Evolutionary conservation across 2,888 invertebrate genomes (phyloP), one percentile per base, ranked within the genome.

Genomic region (Tanytarsus gracilentus): DNA sequence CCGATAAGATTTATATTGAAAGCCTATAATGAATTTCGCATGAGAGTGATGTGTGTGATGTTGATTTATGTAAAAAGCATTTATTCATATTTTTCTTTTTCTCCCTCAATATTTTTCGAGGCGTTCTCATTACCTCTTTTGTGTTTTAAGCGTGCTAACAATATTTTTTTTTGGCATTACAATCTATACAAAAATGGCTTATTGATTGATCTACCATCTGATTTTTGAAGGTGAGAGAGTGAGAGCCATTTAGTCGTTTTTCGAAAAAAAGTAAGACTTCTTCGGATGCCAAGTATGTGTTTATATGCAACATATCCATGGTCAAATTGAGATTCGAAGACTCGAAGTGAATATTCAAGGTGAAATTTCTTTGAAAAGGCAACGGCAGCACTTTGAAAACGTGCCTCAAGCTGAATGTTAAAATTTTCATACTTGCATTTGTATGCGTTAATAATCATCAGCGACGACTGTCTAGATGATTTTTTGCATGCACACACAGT

Each of bases 1-100:
- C 18, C 7, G 51, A 51, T 51, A 29, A 51, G 51, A 51, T 51
- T 51, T 51, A 30, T 29, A n/a, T n/a, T n/a, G 27, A 30, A 18
- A 39, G 3, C 7, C 5, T 51, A 30, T 51, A 51, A 51, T 51
- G 51, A 30, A 27, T 51, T 51, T 51, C n/a, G n/a, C n/a, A n/a
- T 49, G 6, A 23, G 49, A 8, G 50, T 26, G 51, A 30, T 29
- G 30, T 30, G 30, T 30, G 9, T 30, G 6, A 30, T 6, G 6
- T 30, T 30, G 51, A 30, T 9, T 51, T 51, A 51, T 51, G 51
- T 14, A 51, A 29, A 11, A 26, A 26, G 7, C 27, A 3, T 25
- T 51, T 30, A 21, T 16, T 16, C 27, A 27, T 23, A 14, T 50
- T 4, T 51, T 11, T 14, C 16, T 30, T 39, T 51, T 27, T 30